A percentile compares a stretch with the other conserved stretches of the same genome.
These are phyloP conservation scores for Gari tellinella DNA, from an alignment of 2,888 invertebrate species.

Conservation along the genomic window DNA sequence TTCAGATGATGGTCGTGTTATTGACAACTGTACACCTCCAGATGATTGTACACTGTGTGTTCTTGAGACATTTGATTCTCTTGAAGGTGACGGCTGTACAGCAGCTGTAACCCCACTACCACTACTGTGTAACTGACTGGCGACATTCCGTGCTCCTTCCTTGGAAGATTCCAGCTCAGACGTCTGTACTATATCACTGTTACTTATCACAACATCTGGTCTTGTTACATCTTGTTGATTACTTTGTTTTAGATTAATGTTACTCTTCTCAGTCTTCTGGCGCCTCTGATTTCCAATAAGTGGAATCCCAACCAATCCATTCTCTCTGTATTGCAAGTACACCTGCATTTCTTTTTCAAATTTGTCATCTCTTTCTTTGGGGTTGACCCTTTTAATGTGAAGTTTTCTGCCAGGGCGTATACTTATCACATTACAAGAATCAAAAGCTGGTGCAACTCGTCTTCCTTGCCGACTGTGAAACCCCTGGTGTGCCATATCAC, in stretches of 20 bases:
- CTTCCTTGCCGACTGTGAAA: constrained; percentile 15
- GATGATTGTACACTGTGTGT: constrained; percentile 60
- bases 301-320: constrained; percentile 27
- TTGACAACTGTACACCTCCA: constrained; percentile 59
- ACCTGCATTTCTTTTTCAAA: constrained; percentile 74
- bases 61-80: constrained; percentile 20
- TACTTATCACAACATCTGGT: not conserved
- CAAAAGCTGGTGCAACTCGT: constrained; percentile 62
- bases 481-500: too few relatives aligned
- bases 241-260: not conserved
- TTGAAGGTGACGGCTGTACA: constrained; percentile 32
- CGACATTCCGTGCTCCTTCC: not conserved
- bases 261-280: not conserved
- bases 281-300: not conserved
- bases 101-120: not conserved
- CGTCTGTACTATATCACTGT: not conserved
- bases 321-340: constrained; percentile 59
- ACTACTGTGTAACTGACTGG: not conserved
- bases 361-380: constrained; percentile 69
- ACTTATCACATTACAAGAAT: constrained; percentile 60
- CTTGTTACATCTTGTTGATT: too few relatives aligned
- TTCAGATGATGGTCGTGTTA: constrained; percentile 23
- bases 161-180: not conserved
- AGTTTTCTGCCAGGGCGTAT: constrained; percentile 69
- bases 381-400: constrained; percentile 74